Evolutionary conservation across 2,797 vertebrate species (phyloP), one percentile per base, ranked within the genome.

Genomic region (Mergus octosetaceus): DNA sequence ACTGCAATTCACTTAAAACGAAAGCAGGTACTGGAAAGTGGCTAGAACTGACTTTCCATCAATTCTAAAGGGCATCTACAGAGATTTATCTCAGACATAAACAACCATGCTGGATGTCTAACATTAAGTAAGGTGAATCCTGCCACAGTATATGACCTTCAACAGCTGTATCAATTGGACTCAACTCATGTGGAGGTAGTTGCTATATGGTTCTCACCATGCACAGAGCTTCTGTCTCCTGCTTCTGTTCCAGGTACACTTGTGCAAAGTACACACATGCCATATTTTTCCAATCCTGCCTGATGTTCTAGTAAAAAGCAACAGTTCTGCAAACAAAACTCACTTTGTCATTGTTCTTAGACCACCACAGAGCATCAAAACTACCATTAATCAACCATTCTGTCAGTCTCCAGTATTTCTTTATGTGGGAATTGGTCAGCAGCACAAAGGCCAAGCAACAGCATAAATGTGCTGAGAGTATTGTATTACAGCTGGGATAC

Each of bases 201-300:
- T 61, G 57, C 56, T 60, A 6, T 13, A 28, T 13, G 10, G 11
- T 22, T 41, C 19, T 91, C 20, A 32, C 14, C 12, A 49, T 3
- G 20, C 53, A 77, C 53, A 51, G 18, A 51, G 19, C 4, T 82
- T 64, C 43, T 60, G 7, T 77, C 76, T 71, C 30, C 10, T 64
- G 2, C 6, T 85, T 56, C 36, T 73, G 2, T 56, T 70, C 27
- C 8, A 36, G 21, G 7, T 17, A 43, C 64, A 19, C 3, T 45
- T 38, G 4, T 27, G 17, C 3, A 13, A 22, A 71, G 47, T 32
- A 18, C 39, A 65, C 38, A 2, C 21, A 32, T 1, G 1, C 3
- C n/a, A n/a, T 4, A 25, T 53, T 90, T 91, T 90, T 45, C 41
- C 43, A 83, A 16, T 5, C 4, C 28, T 70, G 13, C 5, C 17